Conservation (phyloP, 2,888 invertebrate genomes). For the Junonia oenone region DNA sequence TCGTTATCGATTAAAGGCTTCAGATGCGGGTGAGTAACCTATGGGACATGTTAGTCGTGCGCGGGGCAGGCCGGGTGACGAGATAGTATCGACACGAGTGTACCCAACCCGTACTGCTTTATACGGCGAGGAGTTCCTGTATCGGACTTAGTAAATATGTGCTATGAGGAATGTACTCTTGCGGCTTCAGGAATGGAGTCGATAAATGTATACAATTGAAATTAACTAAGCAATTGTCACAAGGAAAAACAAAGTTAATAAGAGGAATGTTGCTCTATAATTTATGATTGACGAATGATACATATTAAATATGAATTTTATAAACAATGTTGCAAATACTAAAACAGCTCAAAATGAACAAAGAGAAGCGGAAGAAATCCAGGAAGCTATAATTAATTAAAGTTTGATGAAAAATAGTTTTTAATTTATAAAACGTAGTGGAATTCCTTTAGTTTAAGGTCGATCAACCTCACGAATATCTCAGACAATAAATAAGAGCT, state of each 20-base stretch:
- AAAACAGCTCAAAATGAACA: not conserved
- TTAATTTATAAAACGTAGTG: not conserved
- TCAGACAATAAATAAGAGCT: conserved; percentile 33
- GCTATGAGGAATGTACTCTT: conserved; percentile 20
- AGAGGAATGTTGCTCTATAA: conserved; percentile 3
- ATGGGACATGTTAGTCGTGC: conserved; percentile 41
- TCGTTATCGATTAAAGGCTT: conserved; percentile 35
- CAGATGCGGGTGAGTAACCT: conserved; percentile 33
- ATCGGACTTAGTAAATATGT: conserved; percentile 20
- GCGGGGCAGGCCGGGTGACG: conserved; percentile 59
- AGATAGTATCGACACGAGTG: conserved; percentile 56
- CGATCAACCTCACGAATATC: conserved; percentile 26
- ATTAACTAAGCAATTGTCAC: not conserved
- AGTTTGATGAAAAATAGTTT: not conserved
- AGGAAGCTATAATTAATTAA: not conserved
- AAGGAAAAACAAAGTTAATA: not conserved
- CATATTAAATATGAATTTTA: not conserved
- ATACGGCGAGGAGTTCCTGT: conserved; percentile 30
- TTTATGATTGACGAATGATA: not conserved
- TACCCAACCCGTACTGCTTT: conserved; percentile 35
- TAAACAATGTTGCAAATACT: conserved; percentile 7
- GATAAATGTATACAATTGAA: not conserved
- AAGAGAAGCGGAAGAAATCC: conserved; percentile 6
- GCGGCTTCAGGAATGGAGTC: conserved; percentile 3
- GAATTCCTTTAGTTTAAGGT: conserved; percentile 8